A percentile compares a stretch with the other conserved stretches of the same genome.
Conservation (phyloP, 35 echinoderm and acorn worm genomes). For the Ptychodera flava region DNA sequence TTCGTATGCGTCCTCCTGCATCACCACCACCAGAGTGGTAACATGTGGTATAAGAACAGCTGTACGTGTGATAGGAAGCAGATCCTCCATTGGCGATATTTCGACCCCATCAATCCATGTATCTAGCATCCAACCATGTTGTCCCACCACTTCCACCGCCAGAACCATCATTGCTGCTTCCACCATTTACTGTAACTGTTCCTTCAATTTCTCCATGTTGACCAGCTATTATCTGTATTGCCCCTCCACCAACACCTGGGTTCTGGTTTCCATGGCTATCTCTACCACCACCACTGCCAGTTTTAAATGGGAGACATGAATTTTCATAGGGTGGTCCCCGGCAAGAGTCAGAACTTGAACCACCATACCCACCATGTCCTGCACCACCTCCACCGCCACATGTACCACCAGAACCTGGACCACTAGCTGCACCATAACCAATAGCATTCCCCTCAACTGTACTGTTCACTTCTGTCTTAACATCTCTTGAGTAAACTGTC, state of each 20-base stretch:
- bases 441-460: conserved; percentile 20
- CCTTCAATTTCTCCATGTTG: conserved; percentile 47
- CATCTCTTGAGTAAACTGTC: conserved; percentile 21
- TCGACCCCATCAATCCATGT: conserved; percentile 61
- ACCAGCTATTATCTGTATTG: conserved; percentile 35
- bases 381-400: conserved; percentile 12
- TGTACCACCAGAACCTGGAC: conserved; percentile 28
- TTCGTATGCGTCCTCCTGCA: conserved; percentile 4
- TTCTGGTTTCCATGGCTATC: neutral
- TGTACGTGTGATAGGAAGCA: neutral
- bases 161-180: neutral
- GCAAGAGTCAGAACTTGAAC: neutral
- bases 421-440: conserved; percentile 36
- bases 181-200: conserved; percentile 23
- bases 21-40: conserved; percentile 49
- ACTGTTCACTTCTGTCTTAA: conserved; percentile 40
- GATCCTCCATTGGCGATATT: conserved; percentile 38
- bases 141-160: conserved; percentile 82
- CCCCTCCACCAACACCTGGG: conserved; percentile 56
- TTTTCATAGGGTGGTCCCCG: conserved; percentile 35
- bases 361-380: neutral
- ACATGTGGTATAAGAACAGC: neutral
- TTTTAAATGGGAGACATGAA: conserved; percentile 31
- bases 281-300: conserved; percentile 67
- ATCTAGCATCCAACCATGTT: conserved; percentile 66